These are phyloP conservation scores for Scytalopus superciliaris DNA, from an alignment of 2,113 vertebrate species.

Conservation along the genomic window DNA sequence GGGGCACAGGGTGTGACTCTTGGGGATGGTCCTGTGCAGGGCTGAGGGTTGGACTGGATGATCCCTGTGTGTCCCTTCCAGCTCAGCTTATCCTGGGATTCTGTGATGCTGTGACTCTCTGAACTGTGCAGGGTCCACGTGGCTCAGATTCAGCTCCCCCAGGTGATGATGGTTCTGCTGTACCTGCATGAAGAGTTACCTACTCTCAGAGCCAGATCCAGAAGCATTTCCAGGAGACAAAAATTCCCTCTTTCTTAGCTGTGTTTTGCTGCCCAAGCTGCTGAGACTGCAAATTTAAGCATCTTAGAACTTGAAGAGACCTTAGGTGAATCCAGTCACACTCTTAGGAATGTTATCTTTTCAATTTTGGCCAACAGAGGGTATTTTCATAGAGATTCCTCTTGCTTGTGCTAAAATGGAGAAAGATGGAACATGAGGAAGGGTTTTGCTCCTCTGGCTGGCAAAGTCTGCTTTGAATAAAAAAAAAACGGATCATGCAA, in stretches of 20 bases:
- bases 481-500: slow-evolving; percentile 17
- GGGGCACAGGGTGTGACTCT: neutral
- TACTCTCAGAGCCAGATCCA: neutral
- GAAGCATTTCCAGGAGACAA: slow-evolving; percentile 8
- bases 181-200: neutral
- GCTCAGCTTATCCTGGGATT: no score
- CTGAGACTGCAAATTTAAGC: slow-evolving; percentile 34
- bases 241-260: neutral
- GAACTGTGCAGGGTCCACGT: neutral
- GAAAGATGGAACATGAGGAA: neutral
- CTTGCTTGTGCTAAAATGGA: neutral
- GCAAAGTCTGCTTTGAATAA: slow-evolving; percentile 22
- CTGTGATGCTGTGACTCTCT: neutral
- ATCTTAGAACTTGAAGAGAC: slow-evolving; percentile 1
- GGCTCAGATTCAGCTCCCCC: neutral
- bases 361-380: slow-evolving; percentile 22
- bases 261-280: slow-evolving; percentile 19
- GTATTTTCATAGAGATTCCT: slow-evolving; percentile 60
- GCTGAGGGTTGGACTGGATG: neutral
- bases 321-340: slow-evolving; percentile 45
- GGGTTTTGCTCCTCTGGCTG: slow-evolving; percentile 30
- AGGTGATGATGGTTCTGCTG: neutral
- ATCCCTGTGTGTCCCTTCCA: neutral
- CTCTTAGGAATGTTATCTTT: slow-evolving; percentile 63
- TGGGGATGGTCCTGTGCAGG: neutral